Evolutionary conservation across 2,888 invertebrate species (phyloP).

Genomic region (Subacronicta megacephala): DNA sequence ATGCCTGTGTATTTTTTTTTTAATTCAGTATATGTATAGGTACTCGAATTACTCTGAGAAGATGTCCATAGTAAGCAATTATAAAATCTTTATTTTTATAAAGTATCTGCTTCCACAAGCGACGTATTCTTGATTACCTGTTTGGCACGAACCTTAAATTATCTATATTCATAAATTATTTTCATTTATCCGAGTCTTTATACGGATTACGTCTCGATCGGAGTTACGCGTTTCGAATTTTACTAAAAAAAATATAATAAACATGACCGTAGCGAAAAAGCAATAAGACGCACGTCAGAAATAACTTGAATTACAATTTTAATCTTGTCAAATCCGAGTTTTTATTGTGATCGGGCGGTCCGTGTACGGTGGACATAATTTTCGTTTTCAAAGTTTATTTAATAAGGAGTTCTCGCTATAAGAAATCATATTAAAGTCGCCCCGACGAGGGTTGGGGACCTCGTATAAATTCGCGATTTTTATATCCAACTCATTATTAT

Average conservation of each 20-base stretch:
- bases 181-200: conserved; percentile 59
- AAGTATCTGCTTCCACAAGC: conserved; percentile 49
- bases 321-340: conserved; percentile 89
- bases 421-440: conserved; percentile 83
- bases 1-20: conserved; percentile 59
- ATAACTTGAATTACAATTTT: conserved; percentile 89
- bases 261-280: conserved; percentile 81
- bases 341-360: conserved; percentile 82
- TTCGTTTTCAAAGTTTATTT: conserved; percentile 87
- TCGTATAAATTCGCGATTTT: conserved; percentile 86
- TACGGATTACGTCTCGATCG: conserved; percentile 69
- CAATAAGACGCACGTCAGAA: conserved; percentile 87
- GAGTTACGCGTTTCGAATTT: conserved; percentile 65
- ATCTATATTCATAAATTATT: conserved; percentile 45
- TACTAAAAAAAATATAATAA: conserved; percentile 68
- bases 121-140: conserved; percentile 36
- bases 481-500: conserved; percentile 87
- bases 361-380: conserved; percentile 80
- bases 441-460: conserved; percentile 65
- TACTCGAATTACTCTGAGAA: conserved; percentile 53
- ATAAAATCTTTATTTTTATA: conserved; percentile 54
- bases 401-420: conserved; percentile 83
- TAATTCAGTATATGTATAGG: conserved; percentile 13
- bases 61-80: conserved; percentile 51
- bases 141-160: conserved; percentile 53